Evolutionary conservation across 2,888 invertebrate species (phyloP).

Genomic region (Drosophila fungiperda): DNA sequence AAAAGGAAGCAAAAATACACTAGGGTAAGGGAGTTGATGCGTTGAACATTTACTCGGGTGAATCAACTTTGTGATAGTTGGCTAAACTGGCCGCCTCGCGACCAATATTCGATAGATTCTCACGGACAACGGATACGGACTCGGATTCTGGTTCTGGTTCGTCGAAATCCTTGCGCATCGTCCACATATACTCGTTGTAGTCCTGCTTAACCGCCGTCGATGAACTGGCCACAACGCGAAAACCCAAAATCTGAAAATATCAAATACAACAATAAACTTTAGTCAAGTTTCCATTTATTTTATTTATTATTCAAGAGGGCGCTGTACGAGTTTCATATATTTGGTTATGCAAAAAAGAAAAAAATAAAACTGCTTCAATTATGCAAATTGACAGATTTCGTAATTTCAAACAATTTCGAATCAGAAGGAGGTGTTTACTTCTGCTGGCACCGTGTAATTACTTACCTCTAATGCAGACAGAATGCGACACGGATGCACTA

Average conservation of each 20-base stretch:
- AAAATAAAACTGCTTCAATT: background rate
- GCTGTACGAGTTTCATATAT: background rate
- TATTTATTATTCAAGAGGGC: background rate
- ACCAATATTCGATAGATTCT: constrained; percentile 88
- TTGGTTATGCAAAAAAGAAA: background rate
- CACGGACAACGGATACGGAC: constrained; percentile 86
- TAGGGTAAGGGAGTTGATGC: constrained; percentile 23
- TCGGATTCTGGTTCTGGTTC: constrained; percentile 89
- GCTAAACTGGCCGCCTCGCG: constrained; percentile 86
- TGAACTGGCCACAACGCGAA: constrained; percentile 94
- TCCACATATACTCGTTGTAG: constrained; percentile 97
- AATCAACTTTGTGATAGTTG: constrained; percentile 85
- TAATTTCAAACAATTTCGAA: background rate
- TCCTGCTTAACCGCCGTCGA: constrained; percentile 94
- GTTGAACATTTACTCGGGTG: constrained; percentile 82
- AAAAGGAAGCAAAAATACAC: background rate
- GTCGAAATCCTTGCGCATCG: constrained; percentile 94
- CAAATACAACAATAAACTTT: constrained; percentile 1
- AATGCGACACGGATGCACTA: constrained; percentile 95
- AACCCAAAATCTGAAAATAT: constrained; percentile 89
- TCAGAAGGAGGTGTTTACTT: background rate
- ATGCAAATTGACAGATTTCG: background rate
- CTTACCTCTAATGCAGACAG: constrained; percentile 91
- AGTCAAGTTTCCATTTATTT: background rate
- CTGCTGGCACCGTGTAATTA: background rate